Percentiles rank a stretch among this genome's conserved stretches.
Conservation (phyloP, 2,888 invertebrate genomes). For the Morpho achilles region DNA sequence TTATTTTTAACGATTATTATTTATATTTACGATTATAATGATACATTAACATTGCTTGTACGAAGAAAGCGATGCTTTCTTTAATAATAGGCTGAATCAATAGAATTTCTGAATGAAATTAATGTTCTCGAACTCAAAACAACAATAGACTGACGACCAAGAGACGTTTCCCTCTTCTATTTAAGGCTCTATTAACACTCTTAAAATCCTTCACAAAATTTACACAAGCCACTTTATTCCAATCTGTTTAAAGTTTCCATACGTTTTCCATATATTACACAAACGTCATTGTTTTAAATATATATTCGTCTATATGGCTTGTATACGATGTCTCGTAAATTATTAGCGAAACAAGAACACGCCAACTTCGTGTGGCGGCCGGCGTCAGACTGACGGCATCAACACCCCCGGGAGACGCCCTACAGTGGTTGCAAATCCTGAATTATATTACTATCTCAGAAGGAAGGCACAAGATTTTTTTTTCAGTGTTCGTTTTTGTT, state of each 20-base stretch:
- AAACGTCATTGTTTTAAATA: neutral
- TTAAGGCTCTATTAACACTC: constrained; percentile 3
- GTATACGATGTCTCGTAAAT: constrained; percentile 17
- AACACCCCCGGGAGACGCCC: constrained; percentile 28
- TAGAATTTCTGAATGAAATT: neutral
- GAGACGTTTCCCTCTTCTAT: constrained; percentile 3
- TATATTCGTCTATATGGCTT: constrained; percentile 9
- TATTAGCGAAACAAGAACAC: constrained; percentile 22
- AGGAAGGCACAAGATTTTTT: constrained; percentile 12
- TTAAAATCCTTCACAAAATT: neutral
- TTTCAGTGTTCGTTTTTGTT: constrained; percentile 8
- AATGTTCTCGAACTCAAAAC: constrained; percentile 6
- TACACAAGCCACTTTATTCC: constrained; percentile 3
- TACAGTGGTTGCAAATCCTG: constrained; percentile 23
- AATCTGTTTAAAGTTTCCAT: neutral
- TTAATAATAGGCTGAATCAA: too few species aligned
- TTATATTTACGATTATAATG: too few species aligned
- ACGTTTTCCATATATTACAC: neutral
- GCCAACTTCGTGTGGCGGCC: constrained; percentile 31
- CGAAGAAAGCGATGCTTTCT: too few species aligned
- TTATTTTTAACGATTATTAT: too few species aligned
- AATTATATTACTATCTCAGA: constrained; percentile 22
- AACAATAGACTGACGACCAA: constrained; percentile 14
- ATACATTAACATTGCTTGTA: too few species aligned
- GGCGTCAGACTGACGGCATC: constrained; percentile 47